These are phyloP conservation scores for Redunca redunca DNA, from an alignment of 2,113 vertebrate genomes.

Conservation along the genomic window DNA sequence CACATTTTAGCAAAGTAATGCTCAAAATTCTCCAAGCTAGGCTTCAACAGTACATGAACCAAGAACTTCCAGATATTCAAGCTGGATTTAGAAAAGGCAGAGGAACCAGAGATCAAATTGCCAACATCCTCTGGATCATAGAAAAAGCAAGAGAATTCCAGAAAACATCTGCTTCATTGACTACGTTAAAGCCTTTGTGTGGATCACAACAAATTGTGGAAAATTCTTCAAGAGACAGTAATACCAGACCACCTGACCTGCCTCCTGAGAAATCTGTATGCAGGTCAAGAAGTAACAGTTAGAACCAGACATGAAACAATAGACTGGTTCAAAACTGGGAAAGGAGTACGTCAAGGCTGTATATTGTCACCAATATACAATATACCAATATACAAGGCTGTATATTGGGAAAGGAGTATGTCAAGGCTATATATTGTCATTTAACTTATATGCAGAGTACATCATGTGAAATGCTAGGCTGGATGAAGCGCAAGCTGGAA, in stretches of 20 bases:
- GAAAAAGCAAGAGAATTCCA: neutral
- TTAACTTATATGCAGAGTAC: neutral
- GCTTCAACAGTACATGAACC: neutral
- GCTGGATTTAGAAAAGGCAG: neutral
- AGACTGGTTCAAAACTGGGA: neutral
- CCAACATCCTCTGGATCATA: neutral
- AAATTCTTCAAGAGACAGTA: neutral
- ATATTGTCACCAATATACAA: neutral
- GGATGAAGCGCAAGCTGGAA: neutral
- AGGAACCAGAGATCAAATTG: neutral
- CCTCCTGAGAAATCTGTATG: neutral
- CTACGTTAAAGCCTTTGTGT: neutral
- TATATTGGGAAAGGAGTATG: neutral
- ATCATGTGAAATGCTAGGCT: neutral
- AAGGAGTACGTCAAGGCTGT: neutral
- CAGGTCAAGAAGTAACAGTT: neutral
- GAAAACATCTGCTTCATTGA: neutral
- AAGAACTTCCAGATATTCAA: neutral
- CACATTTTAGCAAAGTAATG: neutral
- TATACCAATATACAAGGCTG: no score
- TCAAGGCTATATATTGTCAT: neutral
- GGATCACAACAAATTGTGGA: neutral
- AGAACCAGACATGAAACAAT: neutral
- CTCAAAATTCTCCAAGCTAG: neutral
- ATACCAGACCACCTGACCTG: neutral